Base-by-base conservation (phyloP, 1,140 invertebrate genomes). In the Zophobas morio region DNA sequence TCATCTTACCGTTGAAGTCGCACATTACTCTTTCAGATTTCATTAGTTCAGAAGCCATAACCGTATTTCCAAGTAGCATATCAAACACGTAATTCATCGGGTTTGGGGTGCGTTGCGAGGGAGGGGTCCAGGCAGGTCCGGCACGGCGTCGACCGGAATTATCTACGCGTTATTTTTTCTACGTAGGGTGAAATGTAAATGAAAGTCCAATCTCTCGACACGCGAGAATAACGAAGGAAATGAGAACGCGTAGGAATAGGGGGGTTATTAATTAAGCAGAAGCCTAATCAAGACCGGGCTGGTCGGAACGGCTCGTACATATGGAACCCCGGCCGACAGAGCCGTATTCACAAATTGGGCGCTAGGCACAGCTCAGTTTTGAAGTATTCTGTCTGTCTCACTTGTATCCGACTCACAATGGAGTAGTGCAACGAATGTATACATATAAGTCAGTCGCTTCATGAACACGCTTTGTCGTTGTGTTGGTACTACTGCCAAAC, bases 181-280 rank as follows among this genome's bases (percentile, higher is more conserved):
- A 75, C 74, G 74, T 74, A 40, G 70, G 78, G 47, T 74, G 70
- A 71, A 77, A 80, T 80, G 77, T 78, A 80, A 80, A 80, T 78
- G 77, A 80, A 76, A 80, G 72, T 76, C 77, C 74, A 77, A 79
- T 78, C 77, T 80, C 70, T 73, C 77, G 77, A 80, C 79, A 80
- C 79, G 79, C 79, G 77, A 80, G 77, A 77, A 77, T 80, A 80
- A 80, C 79, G 79, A 80, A 80, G 77, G 75, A 80, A 79, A 80
- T 79, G 77, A 79, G 75, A 78, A 78, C 77, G 77, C 71, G 77
- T 73, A 53, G 79, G 71, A 70, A 54, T 78, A 79, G 79, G 74
- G 79, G 79, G 79, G 78, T 79, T 80, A 78, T 80, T 80, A 80
- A 80, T 80, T 80, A 80, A 80, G 75, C 79, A 80, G 79, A 80